Conservation (phyloP, 2,113 vertebrate species). For the Calcarius ornatus region DNA sequence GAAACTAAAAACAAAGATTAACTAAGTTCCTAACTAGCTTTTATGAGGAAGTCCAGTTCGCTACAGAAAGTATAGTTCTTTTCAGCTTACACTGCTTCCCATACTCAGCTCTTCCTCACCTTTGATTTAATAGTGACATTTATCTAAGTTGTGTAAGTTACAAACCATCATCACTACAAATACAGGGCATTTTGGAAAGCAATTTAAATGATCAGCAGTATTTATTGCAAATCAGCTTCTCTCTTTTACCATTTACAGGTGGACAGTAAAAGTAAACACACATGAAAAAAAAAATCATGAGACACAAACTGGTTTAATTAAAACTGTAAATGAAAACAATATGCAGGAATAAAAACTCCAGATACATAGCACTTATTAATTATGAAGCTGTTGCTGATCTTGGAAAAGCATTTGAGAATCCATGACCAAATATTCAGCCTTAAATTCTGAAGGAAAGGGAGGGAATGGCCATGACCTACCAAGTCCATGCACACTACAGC, state of each 20-base stretch:
- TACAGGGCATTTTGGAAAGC: background rate
- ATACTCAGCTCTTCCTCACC: background rate
- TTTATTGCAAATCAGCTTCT: constrained; percentile 51
- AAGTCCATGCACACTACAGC: constrained; percentile 28
- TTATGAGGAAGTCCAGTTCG: background rate
- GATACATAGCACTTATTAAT: background rate
- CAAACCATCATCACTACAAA: background rate
- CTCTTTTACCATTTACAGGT: background rate
- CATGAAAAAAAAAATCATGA: background rate
- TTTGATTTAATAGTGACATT: background rate
- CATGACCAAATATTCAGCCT: background rate
- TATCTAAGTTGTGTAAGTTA: background rate
- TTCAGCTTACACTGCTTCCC: background rate
- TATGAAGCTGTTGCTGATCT: background rate
- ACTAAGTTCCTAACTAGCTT: background rate
- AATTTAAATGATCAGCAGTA: background rate
- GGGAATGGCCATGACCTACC: background rate
- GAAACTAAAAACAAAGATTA: background rate
- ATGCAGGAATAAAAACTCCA: constrained; percentile 23
- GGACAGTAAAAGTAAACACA: background rate
- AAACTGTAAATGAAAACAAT: constrained; percentile 23
- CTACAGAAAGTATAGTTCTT: background rate
- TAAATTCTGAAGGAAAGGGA: background rate
- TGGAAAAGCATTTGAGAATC: constrained; percentile 1
- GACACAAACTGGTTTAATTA: constrained; percentile 8